A percentile compares a stretch with the other conserved stretches of the same genome.
Conservation (phyloP, 2,888 invertebrate species). For the Cremastinae sp. region DNA sequence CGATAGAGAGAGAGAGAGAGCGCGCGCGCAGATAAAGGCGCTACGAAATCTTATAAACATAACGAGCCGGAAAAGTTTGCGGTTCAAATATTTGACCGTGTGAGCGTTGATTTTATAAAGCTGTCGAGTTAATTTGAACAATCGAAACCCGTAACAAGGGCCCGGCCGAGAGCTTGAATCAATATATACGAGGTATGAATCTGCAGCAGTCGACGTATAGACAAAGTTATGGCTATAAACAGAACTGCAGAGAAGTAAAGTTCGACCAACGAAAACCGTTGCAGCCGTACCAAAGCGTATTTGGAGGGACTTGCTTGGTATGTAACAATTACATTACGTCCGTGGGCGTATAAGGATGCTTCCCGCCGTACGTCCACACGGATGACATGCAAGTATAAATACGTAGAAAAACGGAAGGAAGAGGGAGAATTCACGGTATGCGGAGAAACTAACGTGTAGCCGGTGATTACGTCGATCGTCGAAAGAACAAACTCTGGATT, state of each 20-base stretch:
- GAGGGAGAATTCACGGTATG: conserved; percentile 25
- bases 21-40: too few relatives aligned
- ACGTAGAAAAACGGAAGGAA: neutral
- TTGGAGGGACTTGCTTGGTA: conserved; percentile 42
- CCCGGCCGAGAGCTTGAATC: conserved; percentile 11
- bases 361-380: conserved; percentile 1
- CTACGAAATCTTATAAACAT: conserved; percentile 22
- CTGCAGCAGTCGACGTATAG: conserved; percentile 1
- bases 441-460: conserved; percentile 73
- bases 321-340: conserved; percentile 27
- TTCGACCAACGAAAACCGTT: conserved; percentile 53
- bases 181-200: neutral
- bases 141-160: conserved; percentile 50
- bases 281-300: conserved; percentile 32
- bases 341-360: conserved; percentile 23
- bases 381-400: conserved; percentile 40
- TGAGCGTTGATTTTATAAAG: conserved; percentile 52
- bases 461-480: conserved; percentile 79
- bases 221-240: conserved; percentile 36
- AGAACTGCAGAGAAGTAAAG: conserved; percentile 53
- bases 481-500: conserved; percentile 79
- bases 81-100: conserved; percentile 37
- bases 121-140: conserved; percentile 56
- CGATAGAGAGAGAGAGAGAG: too few relatives aligned
- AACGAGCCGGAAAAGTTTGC: conserved; percentile 34